Base-by-base conservation (phyloP, 1,140 invertebrate genomes). In the Anoplolepis gracilipes region DNA sequence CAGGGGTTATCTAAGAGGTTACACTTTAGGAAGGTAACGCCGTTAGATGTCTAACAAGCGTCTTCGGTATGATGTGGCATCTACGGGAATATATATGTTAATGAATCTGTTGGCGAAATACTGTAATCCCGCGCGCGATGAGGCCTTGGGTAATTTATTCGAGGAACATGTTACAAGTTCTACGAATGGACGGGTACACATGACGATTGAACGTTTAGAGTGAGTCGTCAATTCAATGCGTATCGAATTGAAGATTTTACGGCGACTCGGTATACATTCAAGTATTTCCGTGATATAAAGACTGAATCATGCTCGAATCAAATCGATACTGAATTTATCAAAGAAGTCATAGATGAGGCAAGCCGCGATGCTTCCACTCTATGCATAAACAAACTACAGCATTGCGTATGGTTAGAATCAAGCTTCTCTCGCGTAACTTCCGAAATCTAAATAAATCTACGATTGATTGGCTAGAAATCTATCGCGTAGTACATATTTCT, bases 21-120 rank as follows among this genome's bases (percentile, higher is more conserved):
- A 79, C 57, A 22, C 64, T 28, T 16, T 13, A 55, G 30, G 13
- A 64, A 78, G 39, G 16, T 79, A 69, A 79, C 77, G 30, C 42
- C 46, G 77, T 79, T 69, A 79, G 46, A 25, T 79, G 16, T 69
- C 62, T 25, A 79, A 78, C 30, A 61, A 64, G 61, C n/a, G 25
- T 39, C 77, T 69, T 39, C 42, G 42, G 10, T 19, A 46, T 53
- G 77, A 69, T 57, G 33, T 13, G 42, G 22, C 16, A 36, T 10
- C 46, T 6, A 39, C 64, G 30, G n/a, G 46, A 25, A 69, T 69
- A 79, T 79, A 49, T 79, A n/a, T n/a, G 39, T 46, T 79, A 79
- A 79, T 79, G 69, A 79, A 79, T 79, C 49, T 22, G 30, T 33
- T 22, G 10, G 30, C 30, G 7, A 49, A 49, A 69, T 69, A 46